Evolutionary conservation across 2,113 vertebrate genomes (phyloP).

Genomic region (Sinocyclocheilus maitianheensis): DNA sequence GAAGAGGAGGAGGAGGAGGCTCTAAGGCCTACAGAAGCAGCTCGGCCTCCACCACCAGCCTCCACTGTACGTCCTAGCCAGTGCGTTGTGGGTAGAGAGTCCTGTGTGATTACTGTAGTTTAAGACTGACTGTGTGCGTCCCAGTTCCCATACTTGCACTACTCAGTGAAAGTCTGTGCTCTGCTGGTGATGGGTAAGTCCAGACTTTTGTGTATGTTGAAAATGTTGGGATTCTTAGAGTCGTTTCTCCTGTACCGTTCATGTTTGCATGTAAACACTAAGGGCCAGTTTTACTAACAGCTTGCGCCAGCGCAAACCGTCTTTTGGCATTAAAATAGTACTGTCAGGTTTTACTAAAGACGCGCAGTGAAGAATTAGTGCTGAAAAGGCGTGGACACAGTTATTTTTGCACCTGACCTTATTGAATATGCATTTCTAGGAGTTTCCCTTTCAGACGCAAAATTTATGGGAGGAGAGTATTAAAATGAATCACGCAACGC

Average conservation of each 20-base stretch:
- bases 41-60: constrained; percentile 48
- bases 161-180: neutral
- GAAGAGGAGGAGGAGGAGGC: constrained; percentile 60
- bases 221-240: neutral
- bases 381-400: too few relatives aligned
- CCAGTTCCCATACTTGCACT: neutral
- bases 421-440: too few relatives aligned
- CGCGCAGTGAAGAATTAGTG: too few relatives aligned
- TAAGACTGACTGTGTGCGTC: neutral
- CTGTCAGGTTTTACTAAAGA: too few relatives aligned
- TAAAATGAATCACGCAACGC: too few relatives aligned
- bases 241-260: neutral
- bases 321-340: too few relatives aligned
- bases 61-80: constrained; percentile 46
- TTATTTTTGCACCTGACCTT: too few relatives aligned
- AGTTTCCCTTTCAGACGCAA: too few relatives aligned
- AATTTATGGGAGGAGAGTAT: too few relatives aligned
- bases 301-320: too few relatives aligned
- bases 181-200: neutral
- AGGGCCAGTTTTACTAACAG: too few relatives aligned
- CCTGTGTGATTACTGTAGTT: neutral
- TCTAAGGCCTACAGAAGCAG: neutral
- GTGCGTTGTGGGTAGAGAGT: neutral
- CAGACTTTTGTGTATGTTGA: neutral
- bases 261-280: neutral